phyloP scores from a whole-genome alignment of 2,113 vertebrate species.

The Panurus biarmicus region DNA sequence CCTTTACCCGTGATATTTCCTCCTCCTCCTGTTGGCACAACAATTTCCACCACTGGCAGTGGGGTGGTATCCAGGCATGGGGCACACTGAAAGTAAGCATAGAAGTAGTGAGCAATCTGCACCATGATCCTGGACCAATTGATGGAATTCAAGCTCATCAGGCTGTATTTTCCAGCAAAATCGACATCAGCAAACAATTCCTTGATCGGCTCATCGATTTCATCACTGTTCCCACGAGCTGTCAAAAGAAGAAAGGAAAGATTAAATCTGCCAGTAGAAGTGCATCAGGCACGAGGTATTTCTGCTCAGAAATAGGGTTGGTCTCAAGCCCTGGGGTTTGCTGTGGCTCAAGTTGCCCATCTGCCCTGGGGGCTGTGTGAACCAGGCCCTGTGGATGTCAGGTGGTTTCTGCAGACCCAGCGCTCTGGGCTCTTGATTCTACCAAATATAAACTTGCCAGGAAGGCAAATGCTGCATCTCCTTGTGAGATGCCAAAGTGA shows the following conservation, averaged over 20 bases:
- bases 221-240: conserved; percentile 88
- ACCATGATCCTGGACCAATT: conserved; percentile 90
- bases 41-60: conserved; percentile 78
- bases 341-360: neutral
- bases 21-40: conserved; percentile 89
- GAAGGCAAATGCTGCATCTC: neutral
- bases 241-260: neutral
- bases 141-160: conserved; percentile 91
- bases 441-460: neutral
- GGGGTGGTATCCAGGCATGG: conserved; percentile 15
- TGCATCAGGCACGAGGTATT: neutral
- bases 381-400: fast-evolving
- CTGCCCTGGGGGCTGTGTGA: neutral
- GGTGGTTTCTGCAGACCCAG: neutral
- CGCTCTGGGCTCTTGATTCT: neutral
- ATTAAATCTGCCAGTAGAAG: neutral
- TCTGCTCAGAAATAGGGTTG: neutral
- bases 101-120: conserved; percentile 87
- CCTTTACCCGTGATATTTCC: conserved; percentile 84
- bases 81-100: conserved; percentile 80
- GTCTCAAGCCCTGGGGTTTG: neutral
- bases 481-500: neutral
- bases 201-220: conserved; percentile 82
- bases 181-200: conserved; percentile 76
- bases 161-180: conserved; percentile 72